A percentile compares a stretch with the other conserved stretches of the same genome.
These are phyloP conservation scores for Bellardia pandia DNA, from an alignment of 2,888 invertebrate species.

Conservation along the genomic window DNA sequence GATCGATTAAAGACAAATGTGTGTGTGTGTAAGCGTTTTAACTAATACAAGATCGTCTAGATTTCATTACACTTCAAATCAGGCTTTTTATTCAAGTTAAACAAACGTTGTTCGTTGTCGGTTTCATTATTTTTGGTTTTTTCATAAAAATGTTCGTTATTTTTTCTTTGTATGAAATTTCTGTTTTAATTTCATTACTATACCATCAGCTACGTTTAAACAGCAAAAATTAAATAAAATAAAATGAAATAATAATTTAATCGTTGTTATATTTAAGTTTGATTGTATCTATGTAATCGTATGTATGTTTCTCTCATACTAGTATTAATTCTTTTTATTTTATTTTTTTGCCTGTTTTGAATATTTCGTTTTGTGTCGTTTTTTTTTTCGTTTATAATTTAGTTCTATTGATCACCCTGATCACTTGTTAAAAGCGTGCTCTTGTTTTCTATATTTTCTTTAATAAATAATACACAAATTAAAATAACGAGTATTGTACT, in stretches of 20 bases:
- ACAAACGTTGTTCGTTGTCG: constrained; percentile 45
- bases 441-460: constrained; percentile 49
- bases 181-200: constrained; percentile 14
- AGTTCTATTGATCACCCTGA: constrained; percentile 42
- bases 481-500: not conserved
- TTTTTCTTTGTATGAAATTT: constrained; percentile 21
- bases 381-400: constrained; percentile 34
- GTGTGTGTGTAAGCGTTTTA: constrained; percentile 20
- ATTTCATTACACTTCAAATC: constrained; percentile 56
- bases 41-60: constrained; percentile 52
- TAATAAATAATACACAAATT: not conserved
- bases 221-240: constrained; percentile 27
- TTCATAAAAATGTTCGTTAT: constrained; percentile 20
- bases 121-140: constrained; percentile 36
- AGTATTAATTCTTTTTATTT: constrained; percentile 5
- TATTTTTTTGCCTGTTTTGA: constrained; percentile 6
- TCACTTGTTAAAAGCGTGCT: constrained; percentile 72
- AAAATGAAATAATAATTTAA: constrained; percentile 25
- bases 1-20: constrained; percentile 37
- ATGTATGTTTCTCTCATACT: constrained; percentile 19
- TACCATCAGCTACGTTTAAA: constrained; percentile 34
- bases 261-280: constrained; percentile 21
- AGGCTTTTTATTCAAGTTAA: constrained; percentile 53
- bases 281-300: no score
- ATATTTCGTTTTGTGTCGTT: constrained; percentile 51